Percentiles rank a stretch among this genome's conserved stretches.
Conservation (phyloP, 2,888 invertebrate species). For the Drosophila lacicola region DNA sequence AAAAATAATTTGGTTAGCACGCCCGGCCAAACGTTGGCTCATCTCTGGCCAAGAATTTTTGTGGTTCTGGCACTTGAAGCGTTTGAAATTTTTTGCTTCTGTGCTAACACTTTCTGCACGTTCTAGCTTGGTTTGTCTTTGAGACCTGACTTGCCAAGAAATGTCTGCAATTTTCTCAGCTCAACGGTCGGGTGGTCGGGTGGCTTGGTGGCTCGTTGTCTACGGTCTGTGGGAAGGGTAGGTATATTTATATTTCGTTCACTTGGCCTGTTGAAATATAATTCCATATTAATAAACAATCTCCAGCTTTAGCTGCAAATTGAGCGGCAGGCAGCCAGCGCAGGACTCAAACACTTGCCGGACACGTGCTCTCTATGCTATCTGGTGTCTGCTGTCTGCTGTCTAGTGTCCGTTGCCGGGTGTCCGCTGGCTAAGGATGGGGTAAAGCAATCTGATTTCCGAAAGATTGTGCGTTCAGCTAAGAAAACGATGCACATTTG, state of each 20-base stretch:
- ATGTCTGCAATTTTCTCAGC: constrained; percentile 36
- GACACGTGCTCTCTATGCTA: constrained; percentile 39
- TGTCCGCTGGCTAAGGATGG: constrained; percentile 16
- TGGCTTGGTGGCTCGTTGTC: background rate
- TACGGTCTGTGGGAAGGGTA: background rate
- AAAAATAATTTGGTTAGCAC: constrained; percentile 70
- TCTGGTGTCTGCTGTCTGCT: constrained; percentile 12
- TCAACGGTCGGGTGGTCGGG: background rate
- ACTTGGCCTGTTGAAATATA: constrained; percentile 53
- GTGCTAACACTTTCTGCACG: constrained; percentile 51
- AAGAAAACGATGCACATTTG: constrained; percentile 76
- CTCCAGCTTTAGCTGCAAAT: constrained; percentile 49
- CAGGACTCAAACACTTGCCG: constrained; percentile 37
- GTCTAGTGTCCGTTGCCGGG: constrained; percentile 3
- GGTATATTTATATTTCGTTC: constrained; percentile 46
- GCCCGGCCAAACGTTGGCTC: constrained; percentile 35
- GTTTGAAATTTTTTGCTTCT: constrained; percentile 20
- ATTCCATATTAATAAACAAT: constrained; percentile 72
- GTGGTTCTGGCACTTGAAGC: constrained; percentile 23
- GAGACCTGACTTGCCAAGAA: constrained; percentile 51
- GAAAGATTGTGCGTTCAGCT: constrained; percentile 76
- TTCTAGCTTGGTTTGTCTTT: constrained; percentile 34
- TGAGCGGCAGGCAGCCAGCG: constrained; percentile 32
- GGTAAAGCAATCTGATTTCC: constrained; percentile 70
- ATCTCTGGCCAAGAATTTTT: constrained; percentile 31